A percentile compares a stretch with the other conserved stretches of the same genome.
phyloP scores from a whole-genome alignment of 1,140 invertebrate genomes.

The Scaptomyza pallida region DNA sequence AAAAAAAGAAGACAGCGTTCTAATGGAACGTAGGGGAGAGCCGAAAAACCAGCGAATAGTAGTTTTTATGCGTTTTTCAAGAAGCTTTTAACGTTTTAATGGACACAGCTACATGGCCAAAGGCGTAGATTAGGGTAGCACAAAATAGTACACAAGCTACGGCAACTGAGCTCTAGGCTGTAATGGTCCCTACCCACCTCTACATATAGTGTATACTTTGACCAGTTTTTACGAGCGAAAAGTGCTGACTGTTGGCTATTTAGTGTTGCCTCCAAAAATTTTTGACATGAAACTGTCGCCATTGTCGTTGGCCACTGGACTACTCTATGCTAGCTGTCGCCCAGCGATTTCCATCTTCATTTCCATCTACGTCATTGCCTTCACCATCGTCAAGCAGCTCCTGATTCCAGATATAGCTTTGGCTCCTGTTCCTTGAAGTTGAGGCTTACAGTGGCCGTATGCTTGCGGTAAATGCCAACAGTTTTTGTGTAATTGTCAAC shows the following conservation, averaged over 20 bases:
- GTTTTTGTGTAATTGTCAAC: conserved; percentile 80
- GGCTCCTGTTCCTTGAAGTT: background rate
- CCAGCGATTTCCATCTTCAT: conserved; percentile 56
- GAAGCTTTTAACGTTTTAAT: conserved; percentile 82
- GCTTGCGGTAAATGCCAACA: conserved; percentile 75
- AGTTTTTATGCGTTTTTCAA: conserved; percentile 76
- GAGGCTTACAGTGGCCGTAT: conserved; percentile 49
- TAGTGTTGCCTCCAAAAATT: conserved; percentile 52
- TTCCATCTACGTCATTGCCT: conserved; percentile 38
- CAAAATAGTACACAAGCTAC: background rate
- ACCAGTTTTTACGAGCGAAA: conserved; percentile 72
- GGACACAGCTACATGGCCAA: conserved; percentile 55
- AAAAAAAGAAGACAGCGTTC: no score
- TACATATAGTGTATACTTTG: background rate
- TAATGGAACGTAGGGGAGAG: background rate
- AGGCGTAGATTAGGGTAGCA: background rate
- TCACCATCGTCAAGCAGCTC: background rate
- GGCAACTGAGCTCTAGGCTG: conserved; percentile 15
- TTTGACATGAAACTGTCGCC: conserved; percentile 71
- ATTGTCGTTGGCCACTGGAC: conserved; percentile 23
- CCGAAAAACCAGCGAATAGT: conserved; percentile 59
- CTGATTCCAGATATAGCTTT: conserved; percentile 11
- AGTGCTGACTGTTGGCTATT: conserved; percentile 76
- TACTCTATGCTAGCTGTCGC: background rate
- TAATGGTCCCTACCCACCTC: background rate